Base-by-base conservation (phyloP, 2,113 vertebrate species). In the Psittacula cyanocephala region DNA sequence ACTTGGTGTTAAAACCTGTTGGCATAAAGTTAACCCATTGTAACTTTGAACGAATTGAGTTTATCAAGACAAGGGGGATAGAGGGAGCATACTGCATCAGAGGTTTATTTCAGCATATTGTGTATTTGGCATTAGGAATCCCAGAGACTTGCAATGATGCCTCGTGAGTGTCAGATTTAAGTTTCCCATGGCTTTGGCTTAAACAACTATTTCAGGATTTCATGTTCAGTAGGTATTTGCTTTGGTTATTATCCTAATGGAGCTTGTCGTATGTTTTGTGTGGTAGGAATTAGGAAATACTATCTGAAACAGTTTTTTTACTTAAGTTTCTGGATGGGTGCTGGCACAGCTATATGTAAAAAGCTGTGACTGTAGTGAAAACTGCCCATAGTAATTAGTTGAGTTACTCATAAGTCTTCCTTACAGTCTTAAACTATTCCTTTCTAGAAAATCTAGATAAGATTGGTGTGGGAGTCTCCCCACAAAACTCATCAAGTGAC, bases 31-130 rank as follows among this genome's bases (percentile, higher is more conserved):
- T 85, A 87, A 71, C 29, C 10, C 35, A 16, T 31, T 49, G 35
- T 76, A 68, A 79, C 17, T 81, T 80, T 4, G 33, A 68, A 87
- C 10, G 55, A 33, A 55, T 52, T 10, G 39, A 19, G 15, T 71
- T 78, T 85, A 20, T 60, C 1, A 1, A 24, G 8, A 7, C 0
- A 2, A 22, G 43, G 17, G 13, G 4, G 6, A 10, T 7, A 59
- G 33, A 15, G 12, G 13, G n/a, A 15, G 11, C 75, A 3, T 41
- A 6, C 31, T 68, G 24, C 43, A 49, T 7, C 25, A 64, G 57
- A 35, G 22, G 4, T 84, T 69, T 77, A 28, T 25, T 64, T 69
- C 47, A 71, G 43, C 8, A 0, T 76, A 5, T 67, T 50, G 47
- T 76, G 23, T 68, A 7, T 68, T 33, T 81, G 46, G 29, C 20